Evolutionary conservation across 2,888 invertebrate species (phyloP).

Genomic region (Alcis repandata): DNA sequence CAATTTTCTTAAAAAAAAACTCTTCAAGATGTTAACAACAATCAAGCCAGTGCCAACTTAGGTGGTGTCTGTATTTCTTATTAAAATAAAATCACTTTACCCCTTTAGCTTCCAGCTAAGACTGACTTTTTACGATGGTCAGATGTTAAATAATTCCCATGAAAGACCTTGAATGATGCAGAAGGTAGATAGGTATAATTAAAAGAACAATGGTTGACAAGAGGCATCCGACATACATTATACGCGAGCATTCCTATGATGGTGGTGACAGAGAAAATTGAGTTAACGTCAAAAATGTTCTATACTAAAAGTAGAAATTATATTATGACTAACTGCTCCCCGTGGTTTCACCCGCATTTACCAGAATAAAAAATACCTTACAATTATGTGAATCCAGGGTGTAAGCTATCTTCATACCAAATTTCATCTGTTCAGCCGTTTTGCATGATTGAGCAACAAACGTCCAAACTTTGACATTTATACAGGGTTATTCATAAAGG

Average conservation of each 20-base stretch:
- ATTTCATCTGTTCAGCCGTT: no score
- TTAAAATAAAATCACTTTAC: constrained; percentile 33
- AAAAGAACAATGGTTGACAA: constrained; percentile 71
- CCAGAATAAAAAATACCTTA: no score
- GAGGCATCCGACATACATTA: constrained; percentile 55
- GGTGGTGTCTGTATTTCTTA: constrained; percentile 6
- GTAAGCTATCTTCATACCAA: no score
- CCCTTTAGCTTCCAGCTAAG: constrained; percentile 28
- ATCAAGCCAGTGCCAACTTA: not conserved
- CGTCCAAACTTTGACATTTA: no score
- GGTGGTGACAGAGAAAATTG: not conserved
- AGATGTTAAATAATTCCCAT: constrained; percentile 44
- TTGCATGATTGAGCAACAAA: no score
- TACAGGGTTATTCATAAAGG: no score
- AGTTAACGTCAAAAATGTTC: not conserved
- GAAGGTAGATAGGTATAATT: constrained; percentile 58
- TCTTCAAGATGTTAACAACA: no score
- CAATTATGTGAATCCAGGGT: no score
- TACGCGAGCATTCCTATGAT: constrained; percentile 52
- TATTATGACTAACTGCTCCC: no score
- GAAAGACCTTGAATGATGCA: constrained; percentile 69
- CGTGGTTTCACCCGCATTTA: no score
- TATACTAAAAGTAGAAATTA: no score
- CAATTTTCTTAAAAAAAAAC: no score
- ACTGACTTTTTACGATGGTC: constrained; percentile 39